Evolutionary conservation across 2,888 invertebrate genomes (phyloP).

Genomic region (Scotopteryx bipunctaria): DNA sequence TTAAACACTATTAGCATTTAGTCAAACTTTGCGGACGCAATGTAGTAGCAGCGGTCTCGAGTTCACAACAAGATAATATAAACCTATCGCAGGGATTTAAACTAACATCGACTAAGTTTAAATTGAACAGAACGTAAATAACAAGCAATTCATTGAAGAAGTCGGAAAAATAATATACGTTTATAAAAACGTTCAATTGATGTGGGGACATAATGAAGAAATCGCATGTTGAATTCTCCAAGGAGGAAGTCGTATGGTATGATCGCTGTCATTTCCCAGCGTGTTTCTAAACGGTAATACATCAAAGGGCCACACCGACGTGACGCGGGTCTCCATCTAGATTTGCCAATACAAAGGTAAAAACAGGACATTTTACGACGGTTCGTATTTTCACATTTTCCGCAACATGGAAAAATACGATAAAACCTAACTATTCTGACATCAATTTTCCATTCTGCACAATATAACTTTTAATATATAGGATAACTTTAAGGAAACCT

Average conservation of each 20-base stretch:
- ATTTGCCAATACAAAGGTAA: conserved; percentile 55
- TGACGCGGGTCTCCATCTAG: conserved; percentile 53
- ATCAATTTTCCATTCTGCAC: conserved; percentile 46
- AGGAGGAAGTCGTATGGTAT: conserved; percentile 52
- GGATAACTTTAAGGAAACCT: conserved; percentile 31
- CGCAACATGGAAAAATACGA: conserved; percentile 42
- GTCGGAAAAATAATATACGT: no score
- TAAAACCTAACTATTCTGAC: conserved; percentile 45
- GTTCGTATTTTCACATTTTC: conserved; percentile 53
- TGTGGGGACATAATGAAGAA: conserved; percentile 41
- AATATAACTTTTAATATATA: conserved; percentile 43
- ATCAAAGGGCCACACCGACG: conserved; percentile 55
- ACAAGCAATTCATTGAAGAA: no score
- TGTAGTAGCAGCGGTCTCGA: background rate
- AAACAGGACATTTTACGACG: conserved; percentile 62
- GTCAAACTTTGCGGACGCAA: conserved; percentile 15
- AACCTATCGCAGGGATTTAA: background rate
- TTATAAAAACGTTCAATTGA: no score
- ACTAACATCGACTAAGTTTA: background rate
- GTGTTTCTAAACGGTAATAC: conserved; percentile 52
- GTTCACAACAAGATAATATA: conserved; percentile 10
- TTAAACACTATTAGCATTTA: conserved; percentile 39
- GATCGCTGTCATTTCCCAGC: conserved; percentile 63
- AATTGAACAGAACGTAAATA: background rate
- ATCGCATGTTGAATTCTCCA: conserved; percentile 69